Conservation (phyloP, 2,797 vertebrate genomes). For the Manis crassicaudata region DNA sequence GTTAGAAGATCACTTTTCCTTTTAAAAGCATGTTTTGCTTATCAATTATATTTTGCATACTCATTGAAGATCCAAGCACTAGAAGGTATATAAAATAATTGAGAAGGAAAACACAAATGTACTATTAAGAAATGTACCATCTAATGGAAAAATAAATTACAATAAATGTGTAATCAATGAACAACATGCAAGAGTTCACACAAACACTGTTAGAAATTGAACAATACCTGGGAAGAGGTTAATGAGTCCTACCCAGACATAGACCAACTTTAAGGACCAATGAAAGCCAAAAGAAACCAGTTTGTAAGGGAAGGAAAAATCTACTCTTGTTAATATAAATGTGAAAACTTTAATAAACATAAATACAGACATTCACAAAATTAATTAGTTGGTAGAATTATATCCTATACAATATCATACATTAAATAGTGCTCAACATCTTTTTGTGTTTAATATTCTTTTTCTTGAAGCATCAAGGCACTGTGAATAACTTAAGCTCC, state of each 20-base stretch:
- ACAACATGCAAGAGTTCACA: background rate
- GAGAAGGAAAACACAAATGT: background rate
- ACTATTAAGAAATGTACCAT: background rate
- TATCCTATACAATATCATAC: background rate
- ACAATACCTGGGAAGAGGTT: background rate
- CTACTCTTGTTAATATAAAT: background rate
- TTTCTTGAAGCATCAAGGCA: background rate
- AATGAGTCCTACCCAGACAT: background rate
- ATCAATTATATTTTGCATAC: background rate
- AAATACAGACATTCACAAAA: background rate
- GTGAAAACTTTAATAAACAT: background rate
- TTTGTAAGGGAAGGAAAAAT: background rate
- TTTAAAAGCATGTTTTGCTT: background rate
- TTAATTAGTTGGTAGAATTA: background rate
- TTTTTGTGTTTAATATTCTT: background rate
- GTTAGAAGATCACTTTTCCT: background rate
- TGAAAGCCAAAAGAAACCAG: background rate
- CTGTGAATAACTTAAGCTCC: background rate
- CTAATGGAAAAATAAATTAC: background rate
- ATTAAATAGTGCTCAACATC: background rate
- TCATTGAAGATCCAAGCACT: background rate
- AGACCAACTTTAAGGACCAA: background rate
- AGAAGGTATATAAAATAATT: background rate
- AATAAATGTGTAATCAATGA: background rate
- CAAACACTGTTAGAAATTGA: background rate